Evolutionary conservation across 1,140 invertebrate genomes (phyloP).

Genomic region (Eupristina koningsbergeri): DNA sequence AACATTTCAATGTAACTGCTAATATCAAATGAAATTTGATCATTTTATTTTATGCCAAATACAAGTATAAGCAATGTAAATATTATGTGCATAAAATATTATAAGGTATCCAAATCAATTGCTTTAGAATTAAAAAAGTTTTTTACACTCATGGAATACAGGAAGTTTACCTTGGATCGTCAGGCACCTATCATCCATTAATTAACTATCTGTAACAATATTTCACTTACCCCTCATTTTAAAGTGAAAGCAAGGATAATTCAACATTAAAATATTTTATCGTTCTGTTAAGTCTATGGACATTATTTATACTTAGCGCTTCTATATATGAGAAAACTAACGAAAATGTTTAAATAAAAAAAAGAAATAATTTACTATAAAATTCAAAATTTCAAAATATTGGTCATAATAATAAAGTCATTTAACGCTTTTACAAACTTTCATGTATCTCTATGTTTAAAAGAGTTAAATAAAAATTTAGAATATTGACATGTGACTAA

Average conservation of each 20-base stretch:
- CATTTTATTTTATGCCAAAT: not conserved
- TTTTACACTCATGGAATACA: not conserved
- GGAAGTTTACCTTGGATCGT: not conserved
- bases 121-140: not conserved
- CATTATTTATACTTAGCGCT: slow-evolving; percentile 25
- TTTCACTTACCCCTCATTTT: slow-evolving; percentile 32
- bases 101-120: not conserved
- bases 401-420: no score
- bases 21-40: no score
- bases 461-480: no score
- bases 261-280: slow-evolving; percentile 39
- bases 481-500: no score
- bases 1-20: no score
- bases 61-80: not conserved
- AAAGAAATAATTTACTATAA: not conserved
- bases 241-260: slow-evolving; percentile 40
- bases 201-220: slow-evolving; percentile 36
- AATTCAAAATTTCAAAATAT: no score
- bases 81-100: not conserved
- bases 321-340: not conserved
- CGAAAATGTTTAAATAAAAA: not conserved
- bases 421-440: no score
- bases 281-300: slow-evolving; percentile 23
- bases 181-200: slow-evolving; percentile 33
- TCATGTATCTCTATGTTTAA: no score